These are phyloP conservation scores for Ernsta delagoae DNA, from an alignment of 2,888 invertebrate genomes.

Conservation along the genomic window DNA sequence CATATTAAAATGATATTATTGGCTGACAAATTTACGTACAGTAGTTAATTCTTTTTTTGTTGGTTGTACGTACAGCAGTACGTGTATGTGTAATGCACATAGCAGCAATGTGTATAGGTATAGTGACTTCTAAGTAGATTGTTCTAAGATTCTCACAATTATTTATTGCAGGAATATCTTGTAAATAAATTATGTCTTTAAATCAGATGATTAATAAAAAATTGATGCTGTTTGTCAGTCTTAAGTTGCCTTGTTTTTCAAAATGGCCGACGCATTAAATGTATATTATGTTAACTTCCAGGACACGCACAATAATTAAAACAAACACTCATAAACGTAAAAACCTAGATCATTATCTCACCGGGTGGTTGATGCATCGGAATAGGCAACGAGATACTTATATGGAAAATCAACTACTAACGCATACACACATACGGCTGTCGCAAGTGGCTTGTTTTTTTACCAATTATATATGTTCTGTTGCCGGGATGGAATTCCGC, in stretches of 20 bases:
- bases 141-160: too few species aligned
- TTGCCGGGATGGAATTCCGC: constrained; percentile 77
- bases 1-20: too few species aligned
- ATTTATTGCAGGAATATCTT: too few species aligned
- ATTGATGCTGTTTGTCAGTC: neutral
- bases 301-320: constrained; percentile 43
- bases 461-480: constrained; percentile 70
- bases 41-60: too few species aligned
- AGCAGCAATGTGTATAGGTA: too few species aligned
- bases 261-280: constrained; percentile 13
- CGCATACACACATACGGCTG: constrained; percentile 58
- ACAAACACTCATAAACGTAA: constrained; percentile 45
- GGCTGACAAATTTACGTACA: too few species aligned
- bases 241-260: neutral
- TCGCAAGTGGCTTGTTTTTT: constrained; percentile 76
- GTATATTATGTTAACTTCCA: constrained; percentile 23
- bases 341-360: constrained; percentile 55
- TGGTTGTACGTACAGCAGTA: too few species aligned
- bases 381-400: constrained; percentile 51
- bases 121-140: too few species aligned
- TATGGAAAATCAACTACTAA: constrained; percentile 67
- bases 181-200: neutral
- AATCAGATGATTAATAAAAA: neutral
- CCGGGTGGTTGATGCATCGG: constrained; percentile 55
- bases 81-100: too few species aligned